These are phyloP conservation scores for Guaruba guarouba DNA, from an alignment of 2,113 vertebrate genomes.

Conservation along the genomic window DNA sequence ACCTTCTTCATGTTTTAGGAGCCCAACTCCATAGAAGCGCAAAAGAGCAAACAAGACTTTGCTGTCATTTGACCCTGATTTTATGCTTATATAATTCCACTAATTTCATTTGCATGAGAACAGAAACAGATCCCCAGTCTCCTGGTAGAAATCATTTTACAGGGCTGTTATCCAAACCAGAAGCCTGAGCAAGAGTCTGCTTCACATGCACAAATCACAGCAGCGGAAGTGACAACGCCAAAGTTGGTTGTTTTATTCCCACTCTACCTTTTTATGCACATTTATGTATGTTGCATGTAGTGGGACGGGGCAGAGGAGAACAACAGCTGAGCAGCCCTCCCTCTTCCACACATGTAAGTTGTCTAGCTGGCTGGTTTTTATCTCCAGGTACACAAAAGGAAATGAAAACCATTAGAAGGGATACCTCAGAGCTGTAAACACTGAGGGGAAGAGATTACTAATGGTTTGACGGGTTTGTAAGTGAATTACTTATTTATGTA, in stretches of 20 bases:
- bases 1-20: neutral
- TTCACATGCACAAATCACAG: neutral
- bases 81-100: neutral
- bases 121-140: constrained; percentile 34
- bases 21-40: neutral
- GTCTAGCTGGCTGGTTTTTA: neutral
- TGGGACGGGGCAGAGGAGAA: neutral
- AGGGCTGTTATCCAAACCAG: constrained; percentile 27
- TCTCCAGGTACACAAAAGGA: neutral
- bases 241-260: neutral
- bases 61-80: constrained; percentile 21
- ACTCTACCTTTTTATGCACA: neutral
- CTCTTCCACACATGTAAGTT: neutral
- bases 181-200: neutral
- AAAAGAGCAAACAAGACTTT: constrained; percentile 1
- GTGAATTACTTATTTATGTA: constrained; percentile 53
- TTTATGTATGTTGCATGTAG: neutral
- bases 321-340: neutral
- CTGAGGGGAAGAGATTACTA: constrained; percentile 16
- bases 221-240: neutral
- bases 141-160: constrained; percentile 7
- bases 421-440: neutral
- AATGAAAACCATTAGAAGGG: constrained; percentile 3
- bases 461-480: neutral
- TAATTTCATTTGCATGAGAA: constrained; percentile 46